Evolutionary conservation across 2,113 vertebrate genomes (phyloP), one percentile per base, ranked within the genome.

Genomic region (Nicator chloris): DNA sequence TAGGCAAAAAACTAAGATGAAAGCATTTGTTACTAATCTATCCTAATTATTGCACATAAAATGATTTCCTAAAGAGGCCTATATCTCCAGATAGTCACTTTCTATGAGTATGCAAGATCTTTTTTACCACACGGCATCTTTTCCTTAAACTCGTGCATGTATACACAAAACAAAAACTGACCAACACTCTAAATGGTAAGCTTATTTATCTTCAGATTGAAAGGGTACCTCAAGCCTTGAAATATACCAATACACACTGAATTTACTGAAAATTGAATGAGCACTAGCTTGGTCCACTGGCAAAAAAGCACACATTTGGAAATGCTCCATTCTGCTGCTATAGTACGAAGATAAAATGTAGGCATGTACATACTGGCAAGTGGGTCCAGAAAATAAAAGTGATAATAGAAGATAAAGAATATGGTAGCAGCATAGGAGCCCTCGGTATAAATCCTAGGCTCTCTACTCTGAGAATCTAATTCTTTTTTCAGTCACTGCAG

Each of bases 41-140:
- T 96, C 87, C 96, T 97, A 97, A 97, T 98, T 97, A 98, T 98
- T 98, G 71, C 94, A 97, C 96, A 97, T 97, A 98, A 98, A 98
- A 82, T 82, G 73, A 98, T 98, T 97, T 97, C 87, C 95, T 96
- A 88, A 93, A 82, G 70, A 96, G 85, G 15, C 68, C 77, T 89
- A 33, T 95, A 83, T 90, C 66, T 86, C 63, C 20, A 82, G 50
- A 86, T 45, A 76, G 69, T 30, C 42, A 85, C 65, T 79, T 81
- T 92, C 85, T 73, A 19, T 71, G 59, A 73, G 45, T 60, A 66
- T 66, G 30, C 60, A 86, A 83, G 75, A 27, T 61, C 57, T 73
- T 66, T 95, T 71, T 49, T 60, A 50, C 63, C 37, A 28, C 78
- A 78, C 44, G 96, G 15, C 20, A 73, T 88, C 84, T 86, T 82